Conservation (phyloP, 2,888 invertebrate species). For the Cephus nigrinus region DNA sequence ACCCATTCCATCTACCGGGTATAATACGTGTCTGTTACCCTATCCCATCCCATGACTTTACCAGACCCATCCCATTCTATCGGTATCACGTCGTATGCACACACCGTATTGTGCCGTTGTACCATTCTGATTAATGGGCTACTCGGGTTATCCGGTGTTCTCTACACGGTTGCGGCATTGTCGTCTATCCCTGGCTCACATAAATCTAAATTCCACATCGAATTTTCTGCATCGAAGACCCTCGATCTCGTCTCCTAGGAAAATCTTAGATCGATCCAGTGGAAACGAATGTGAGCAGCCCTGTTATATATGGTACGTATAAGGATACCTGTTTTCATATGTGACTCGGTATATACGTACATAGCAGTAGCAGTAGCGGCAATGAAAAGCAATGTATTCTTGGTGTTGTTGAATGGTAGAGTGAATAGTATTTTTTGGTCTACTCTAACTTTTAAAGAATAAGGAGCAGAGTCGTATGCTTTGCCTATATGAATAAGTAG, state of each 20-base stretch:
- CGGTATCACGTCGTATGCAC: constrained; percentile 4
- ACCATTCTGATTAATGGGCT: constrained; percentile 50
- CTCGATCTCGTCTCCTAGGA: not conserved
- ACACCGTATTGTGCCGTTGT: constrained; percentile 27
- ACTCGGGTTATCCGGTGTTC: constrained; percentile 42
- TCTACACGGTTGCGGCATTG: constrained; percentile 34
- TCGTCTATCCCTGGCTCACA: constrained; percentile 39
- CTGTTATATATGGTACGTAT: no score
- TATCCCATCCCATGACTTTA: not conserved
- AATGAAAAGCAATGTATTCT: not conserved
- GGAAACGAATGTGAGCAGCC: not conserved
- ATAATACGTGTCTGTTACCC: constrained; percentile 33
- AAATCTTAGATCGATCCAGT: not conserved
- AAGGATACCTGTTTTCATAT: no score
- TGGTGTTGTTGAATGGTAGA: not conserved
- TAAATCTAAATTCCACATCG: constrained; percentile 33
- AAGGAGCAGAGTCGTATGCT: not conserved
- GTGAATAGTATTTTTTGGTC: not conserved
- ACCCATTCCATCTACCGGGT: constrained; percentile 40
- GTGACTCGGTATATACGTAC: not conserved
- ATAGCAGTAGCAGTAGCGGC: not conserved
- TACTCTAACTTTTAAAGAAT: not conserved
- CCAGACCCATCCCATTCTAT: not conserved
- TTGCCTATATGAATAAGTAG: not conserved
- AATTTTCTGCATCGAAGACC: not conserved